Conservation (phyloP, 35 echinoderm and acorn worm genomes). For the Ophioderma brevispina region DNA sequence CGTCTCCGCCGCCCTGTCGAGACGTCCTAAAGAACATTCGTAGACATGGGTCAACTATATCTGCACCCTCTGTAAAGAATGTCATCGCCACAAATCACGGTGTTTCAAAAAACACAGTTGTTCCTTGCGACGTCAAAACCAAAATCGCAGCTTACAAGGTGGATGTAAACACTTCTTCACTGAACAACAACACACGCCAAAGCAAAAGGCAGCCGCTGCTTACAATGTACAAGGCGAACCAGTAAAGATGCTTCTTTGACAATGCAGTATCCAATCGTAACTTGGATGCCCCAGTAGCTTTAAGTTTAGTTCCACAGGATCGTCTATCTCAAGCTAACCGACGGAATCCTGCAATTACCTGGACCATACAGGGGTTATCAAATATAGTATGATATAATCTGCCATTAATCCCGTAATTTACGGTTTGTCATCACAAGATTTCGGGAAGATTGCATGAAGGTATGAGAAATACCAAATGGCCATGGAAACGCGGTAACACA, state of each 20-base stretch:
- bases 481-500: too few species aligned
- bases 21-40: neutral
- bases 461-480: too few species aligned
- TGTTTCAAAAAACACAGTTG: neutral
- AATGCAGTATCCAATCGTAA: conserved; percentile 43
- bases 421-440: too few species aligned
- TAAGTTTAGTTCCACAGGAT: neutral
- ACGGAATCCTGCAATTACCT: neutral
- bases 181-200: too few species aligned
- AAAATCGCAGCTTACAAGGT: neutral
- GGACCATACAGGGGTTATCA: neutral
- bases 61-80: neutral
- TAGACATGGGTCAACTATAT: too few species aligned
- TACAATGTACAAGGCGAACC: neutral
- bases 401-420: conserved; percentile 59
- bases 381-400: conserved; percentile 32
- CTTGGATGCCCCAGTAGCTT: conserved; percentile 9
- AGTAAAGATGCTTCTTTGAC: conserved; percentile 50
- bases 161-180: too few species aligned
- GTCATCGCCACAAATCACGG: neutral
- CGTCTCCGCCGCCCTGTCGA: too few species aligned
- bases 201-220: neutral
- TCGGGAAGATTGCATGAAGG: too few species aligned
- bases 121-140: neutral
- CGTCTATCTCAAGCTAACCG: neutral